phyloP scores from a whole-genome alignment of 2,797 vertebrate species.

The Hipposideros larvatus region DNA sequence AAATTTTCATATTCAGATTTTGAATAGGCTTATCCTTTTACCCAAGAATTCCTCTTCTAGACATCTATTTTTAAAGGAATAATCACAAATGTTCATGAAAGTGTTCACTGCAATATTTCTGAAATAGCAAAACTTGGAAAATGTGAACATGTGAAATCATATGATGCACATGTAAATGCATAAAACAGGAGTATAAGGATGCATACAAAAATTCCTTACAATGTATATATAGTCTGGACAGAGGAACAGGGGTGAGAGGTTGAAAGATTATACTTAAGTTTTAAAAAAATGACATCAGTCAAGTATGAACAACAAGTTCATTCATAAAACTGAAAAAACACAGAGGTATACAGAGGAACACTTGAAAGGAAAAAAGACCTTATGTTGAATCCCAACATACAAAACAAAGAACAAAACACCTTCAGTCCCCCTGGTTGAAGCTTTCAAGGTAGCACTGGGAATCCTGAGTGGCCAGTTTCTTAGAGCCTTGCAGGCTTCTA shows the following conservation, averaged over 20 bases:
- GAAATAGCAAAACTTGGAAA: constrained; percentile 16
- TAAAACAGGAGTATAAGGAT: neutral
- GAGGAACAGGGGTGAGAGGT: neutral
- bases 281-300: neutral
- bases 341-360: neutral
- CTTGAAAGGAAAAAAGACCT: neutral
- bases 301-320: neutral
- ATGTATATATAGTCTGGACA: neutral
- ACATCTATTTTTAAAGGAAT: neutral
- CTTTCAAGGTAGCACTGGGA: neutral
- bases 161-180: neutral
- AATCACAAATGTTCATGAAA: neutral
- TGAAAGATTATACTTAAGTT: neutral
- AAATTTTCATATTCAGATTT: neutral
- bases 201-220: neutral
- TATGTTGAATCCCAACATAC: neutral
- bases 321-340: neutral
- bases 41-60: neutral
- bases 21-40: neutral
- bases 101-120: neutral
- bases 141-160: neutral
- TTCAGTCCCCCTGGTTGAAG: neutral
- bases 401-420: neutral
- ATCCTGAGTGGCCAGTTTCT: neutral
- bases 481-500: neutral